Base-by-base conservation (phyloP, 2,113 vertebrate species). In the Serilophus lunatus region DNA sequence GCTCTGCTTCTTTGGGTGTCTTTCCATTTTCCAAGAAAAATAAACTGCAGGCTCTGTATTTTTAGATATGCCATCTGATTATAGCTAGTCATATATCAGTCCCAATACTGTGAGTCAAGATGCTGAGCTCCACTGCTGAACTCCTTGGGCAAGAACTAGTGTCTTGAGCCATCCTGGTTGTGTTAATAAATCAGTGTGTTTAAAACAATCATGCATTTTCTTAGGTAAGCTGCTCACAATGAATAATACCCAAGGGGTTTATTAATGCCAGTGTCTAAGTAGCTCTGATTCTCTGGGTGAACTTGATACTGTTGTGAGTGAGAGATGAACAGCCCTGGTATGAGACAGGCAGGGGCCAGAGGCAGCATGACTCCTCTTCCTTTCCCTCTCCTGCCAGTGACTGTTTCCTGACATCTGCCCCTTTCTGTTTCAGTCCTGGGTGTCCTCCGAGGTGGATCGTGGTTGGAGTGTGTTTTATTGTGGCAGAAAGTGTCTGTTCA, bases 21-120 rank as follows among this genome's bases (percentile, higher is more conserved):
- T 92, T 94, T 96, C 82, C 60, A 93, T 96, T 94, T 96, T 96
- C 96, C 93, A 97, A 96, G 95, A 84, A 96, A 96, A 97, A 96
- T 94, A 96, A 92, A 93, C 88, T 2, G 0, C 85, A 92, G 64
- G 93, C 90, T 77, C 75, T 86, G 72, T 96, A 95, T 97, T 97
- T 97, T 97, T 95, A 96, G 93, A 60, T 94, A 68, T 75, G 76
- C 79, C 93, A 92, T 94, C 93, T 82, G 92, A 96, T 95, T 69
- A 49, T 13, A 61, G 92, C 79, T 61, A 78, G 82, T 78, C 90
- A 26, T 97, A 93, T 64, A 96, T 96, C 90, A 96, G 94, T 71
- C 76, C 76, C 76, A 50, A 75, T 83, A 49, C n/a, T 75, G 33
- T 72, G 95, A 96, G 93, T 94, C 69, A 82, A 75, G 85, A 92